These are phyloP conservation scores for Pristionchus fissidentatus DNA, from an alignment of 2,888 invertebrate species.

Conservation along the genomic window DNA sequence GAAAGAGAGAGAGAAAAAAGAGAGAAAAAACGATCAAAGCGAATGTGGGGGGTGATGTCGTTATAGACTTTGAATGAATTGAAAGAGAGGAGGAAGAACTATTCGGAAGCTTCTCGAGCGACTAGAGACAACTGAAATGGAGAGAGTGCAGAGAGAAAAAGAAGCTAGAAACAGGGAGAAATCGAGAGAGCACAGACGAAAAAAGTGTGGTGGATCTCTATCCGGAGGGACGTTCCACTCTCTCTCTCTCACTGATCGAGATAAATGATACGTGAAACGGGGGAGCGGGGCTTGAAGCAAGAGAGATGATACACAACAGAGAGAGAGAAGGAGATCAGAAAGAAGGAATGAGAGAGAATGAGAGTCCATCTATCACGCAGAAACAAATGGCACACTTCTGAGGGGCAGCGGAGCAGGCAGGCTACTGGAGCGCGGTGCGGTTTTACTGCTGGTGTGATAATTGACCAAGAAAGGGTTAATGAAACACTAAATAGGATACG, in stretches of 20 bases:
- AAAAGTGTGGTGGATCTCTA: too few species aligned
- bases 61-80: too few species aligned
- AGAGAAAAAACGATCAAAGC: not conserved
- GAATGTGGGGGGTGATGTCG: slow-evolving; percentile 11
- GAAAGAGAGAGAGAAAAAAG: not conserved
- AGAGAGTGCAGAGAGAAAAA: slow-evolving; percentile 26
- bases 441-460: too few species aligned
- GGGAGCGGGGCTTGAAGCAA: not conserved
- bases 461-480: too few species aligned
- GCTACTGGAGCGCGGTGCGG: too few species aligned
- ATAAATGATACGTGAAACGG: not conserved
- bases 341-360: not conserved
- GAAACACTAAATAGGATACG: too few species aligned
- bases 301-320: not conserved
- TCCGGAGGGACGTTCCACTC: too few species aligned
- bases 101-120: slow-evolving; percentile 21
- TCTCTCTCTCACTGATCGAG: too few species aligned
- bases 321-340: not conserved
- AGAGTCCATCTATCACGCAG: slow-evolving; percentile 30
- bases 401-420: too few species aligned
- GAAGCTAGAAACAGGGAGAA: too few species aligned
- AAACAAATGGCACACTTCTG: slow-evolving; percentile 1
- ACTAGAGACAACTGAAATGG: not conserved
- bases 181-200: not conserved
- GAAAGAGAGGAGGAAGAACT: too few species aligned